Evolutionary conservation across 2,797 vertebrate genomes (phyloP), one percentile per base, ranked within the genome.

Genomic region (Phoebastria nigripes): DNA sequence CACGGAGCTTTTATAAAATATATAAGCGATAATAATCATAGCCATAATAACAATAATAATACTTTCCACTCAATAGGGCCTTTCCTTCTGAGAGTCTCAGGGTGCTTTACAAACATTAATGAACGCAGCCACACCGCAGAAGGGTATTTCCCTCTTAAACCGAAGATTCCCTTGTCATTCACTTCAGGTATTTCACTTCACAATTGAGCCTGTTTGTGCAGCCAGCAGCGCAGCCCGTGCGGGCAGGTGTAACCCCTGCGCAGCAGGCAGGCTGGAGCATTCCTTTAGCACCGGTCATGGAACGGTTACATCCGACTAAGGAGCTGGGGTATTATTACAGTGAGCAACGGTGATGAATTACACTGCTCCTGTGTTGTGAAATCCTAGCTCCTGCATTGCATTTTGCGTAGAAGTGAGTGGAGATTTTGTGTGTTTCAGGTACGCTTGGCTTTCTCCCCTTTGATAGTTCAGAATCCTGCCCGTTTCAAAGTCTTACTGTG

Each of bases 361-460:
- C 94, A 15, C 73, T 4, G 93, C 93, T 82, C 52, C 96, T 4
- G 61, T 55, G 89, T 39, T 65, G 93, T 83, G 95, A 96, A 96
- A 97, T 12, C 89, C 94, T 26, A 96, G 78, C 95, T 90, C 49
- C 89, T 5, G 83, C 96, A 2, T 35, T 3, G 88, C 90, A 0
- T 70, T 72, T 33, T 24, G 79, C 90, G 66, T 2, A 42, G 22
- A 18, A 84, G 67, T 11, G 20, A 87, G 88, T 17, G 87, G 39
- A 82, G 87, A 77, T 37, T 62, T 28, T 6, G 76, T 1, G 80
- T 22, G 52, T 12, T 31, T 33, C 93, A 81, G 94, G 91, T 94
- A 47, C 56, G 9, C 87, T 11, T 2, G 41, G 51, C 65, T 84
- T 2, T 28, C 66, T 52, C 62, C 78, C 9, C 1, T 2, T 16